Evolutionary conservation across 2,888 invertebrate genomes (phyloP), one percentile per base, ranked within the genome.

Genomic region (Conops quadrifasciatus): DNA sequence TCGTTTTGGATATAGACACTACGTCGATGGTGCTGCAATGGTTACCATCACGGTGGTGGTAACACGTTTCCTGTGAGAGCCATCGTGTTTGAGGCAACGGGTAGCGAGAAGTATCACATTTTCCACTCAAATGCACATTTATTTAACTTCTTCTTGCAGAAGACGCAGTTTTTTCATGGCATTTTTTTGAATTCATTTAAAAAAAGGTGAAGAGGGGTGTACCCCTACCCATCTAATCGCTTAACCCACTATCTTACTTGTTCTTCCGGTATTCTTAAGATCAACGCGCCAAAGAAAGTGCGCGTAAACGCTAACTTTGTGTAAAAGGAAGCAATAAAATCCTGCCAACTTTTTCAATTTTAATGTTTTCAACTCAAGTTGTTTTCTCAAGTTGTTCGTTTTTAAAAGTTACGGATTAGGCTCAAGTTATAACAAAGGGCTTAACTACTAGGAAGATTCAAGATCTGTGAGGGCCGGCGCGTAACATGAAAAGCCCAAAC

Each of bases 71-170:
- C n/a, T n/a, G n/a, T n/a, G n/a, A n/a, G n/a, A n/a, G n/a, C n/a
- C n/a, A n/a, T n/a, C 4, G 53, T 3, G 53, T 7, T 1, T 1
- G 53, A 21, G 53, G 21, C 1, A 24, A 2, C 11, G 11, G 49
- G n/a, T n/a, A n/a, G n/a, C n/a, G n/a, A n/a, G 59, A 49, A 59
- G 30, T 59, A 60, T 67, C 60, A 67, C 67, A 67, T 67, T 67
- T 67, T 67, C 60, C 60, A 67, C 67, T 67, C 49, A 67, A 67
- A 67, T 67, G 59, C 67, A 59, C 67, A 59, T 67, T 67, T 67
- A 67, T 67, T 67, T 60, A 67, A 67, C 60, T 67, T 47, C 67
- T 67, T 67, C 45, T 45, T 58, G 67, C 45, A 45, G 67, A 67
- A 56, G 58, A 58, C n/a, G 53, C 36, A 56, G 24, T 26, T 58